A percentile compares a stretch with the other conserved stretches of the same genome.
phyloP scores from a whole-genome alignment of 2,113 vertebrate genomes.

The Entosphenus tridentatus region DNA sequence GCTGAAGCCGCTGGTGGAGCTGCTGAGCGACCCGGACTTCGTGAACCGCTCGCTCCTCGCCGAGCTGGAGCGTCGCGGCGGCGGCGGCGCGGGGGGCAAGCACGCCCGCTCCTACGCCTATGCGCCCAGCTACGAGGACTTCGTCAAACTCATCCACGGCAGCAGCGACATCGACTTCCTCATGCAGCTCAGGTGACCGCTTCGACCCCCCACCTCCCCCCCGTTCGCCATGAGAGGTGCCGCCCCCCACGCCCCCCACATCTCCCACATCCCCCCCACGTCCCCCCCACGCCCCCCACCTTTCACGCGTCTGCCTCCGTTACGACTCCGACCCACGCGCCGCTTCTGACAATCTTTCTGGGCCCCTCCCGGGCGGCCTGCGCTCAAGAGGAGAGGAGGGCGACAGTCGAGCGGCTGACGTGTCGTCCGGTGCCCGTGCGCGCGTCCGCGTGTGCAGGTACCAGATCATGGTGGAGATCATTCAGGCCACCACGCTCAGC shows the following conservation, averaged over 20 bases:
- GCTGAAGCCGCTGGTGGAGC: conserved; percentile 66
- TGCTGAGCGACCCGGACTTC: conserved; percentile 80
- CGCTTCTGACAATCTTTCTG: neutral
- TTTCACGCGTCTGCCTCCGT: too few relatives aligned
- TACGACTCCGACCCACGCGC: too few relatives aligned
- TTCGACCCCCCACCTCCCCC: neutral
- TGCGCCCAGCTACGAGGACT: conserved; percentile 88
- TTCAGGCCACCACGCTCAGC: conserved; percentile 91
- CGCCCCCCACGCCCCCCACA: too few relatives aligned
- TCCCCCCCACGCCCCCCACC: too few relatives aligned
- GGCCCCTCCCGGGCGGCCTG: neutral
- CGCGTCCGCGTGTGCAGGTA: conserved; percentile 30
- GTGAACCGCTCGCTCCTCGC: conserved; percentile 75
- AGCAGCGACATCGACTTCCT: conserved; percentile 75
- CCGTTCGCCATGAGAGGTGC: too few relatives aligned
- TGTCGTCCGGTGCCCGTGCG: neutral
- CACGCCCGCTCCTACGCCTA: conserved; percentile 95
- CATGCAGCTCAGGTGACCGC: conserved; percentile 68
- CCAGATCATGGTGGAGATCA: conserved; percentile 95
- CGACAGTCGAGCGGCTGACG: neutral
- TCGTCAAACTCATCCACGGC: conserved; percentile 89
- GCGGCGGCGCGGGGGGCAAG: conserved; percentile 60
- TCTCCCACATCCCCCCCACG: too few relatives aligned
- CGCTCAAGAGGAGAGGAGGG: neutral
- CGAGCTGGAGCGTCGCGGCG: conserved; percentile 54